phyloP scores from a whole-genome alignment of 2,113 vertebrate genomes.

The Vombatus ursinus region DNA sequence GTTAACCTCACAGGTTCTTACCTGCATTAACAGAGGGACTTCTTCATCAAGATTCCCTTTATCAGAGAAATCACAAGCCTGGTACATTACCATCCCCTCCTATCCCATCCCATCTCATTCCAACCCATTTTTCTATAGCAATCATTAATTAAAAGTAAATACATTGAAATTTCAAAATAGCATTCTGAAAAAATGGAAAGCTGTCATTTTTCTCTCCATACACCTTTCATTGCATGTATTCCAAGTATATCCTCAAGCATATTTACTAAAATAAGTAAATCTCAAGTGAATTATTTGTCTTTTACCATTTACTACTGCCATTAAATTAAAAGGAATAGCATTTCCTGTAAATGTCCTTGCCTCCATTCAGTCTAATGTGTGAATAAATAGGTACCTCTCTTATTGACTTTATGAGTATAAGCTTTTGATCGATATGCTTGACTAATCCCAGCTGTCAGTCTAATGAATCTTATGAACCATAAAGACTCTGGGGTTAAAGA shows the following conservation, averaged over 20 bases:
- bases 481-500: neutral
- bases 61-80: neutral
- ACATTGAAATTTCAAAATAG: neutral
- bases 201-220: neutral
- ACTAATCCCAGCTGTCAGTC: neutral
- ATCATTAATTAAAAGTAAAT: neutral
- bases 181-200: neutral
- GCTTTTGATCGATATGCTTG: neutral
- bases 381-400: neutral
- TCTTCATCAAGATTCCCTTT: neutral
- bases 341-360: rapidly evolving
- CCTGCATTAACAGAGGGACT: neutral
- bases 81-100: neutral
- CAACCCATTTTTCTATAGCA: neutral
- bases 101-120: neutral
- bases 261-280: neutral
- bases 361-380: neutral
- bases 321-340: rapidly evolving
- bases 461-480: neutral
- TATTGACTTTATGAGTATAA: neutral
- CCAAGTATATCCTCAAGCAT: neutral
- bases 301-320: neutral
- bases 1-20: neutral
- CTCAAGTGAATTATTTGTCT: neutral
- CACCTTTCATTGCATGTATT: neutral